Base-by-base conservation (phyloP, 2,888 invertebrate species). In the Craniophora ligustri region DNA sequence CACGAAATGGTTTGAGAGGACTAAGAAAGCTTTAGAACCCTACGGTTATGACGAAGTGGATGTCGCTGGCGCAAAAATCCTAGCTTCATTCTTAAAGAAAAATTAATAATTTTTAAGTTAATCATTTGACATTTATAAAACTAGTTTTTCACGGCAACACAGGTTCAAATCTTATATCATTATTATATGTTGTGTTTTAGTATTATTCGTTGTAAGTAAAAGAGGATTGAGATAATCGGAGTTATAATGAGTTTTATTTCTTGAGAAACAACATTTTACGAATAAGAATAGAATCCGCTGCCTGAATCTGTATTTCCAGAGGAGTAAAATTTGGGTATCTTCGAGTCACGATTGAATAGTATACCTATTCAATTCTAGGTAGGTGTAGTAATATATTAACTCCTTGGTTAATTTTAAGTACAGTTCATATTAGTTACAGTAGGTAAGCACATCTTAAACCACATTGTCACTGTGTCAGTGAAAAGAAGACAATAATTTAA, bases 11-110 rank as follows among this genome's bases (percentile, higher is more conserved):
- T 95, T 95, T 63, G 94, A 95, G 42, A 93, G 95, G 59, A 95
- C 95, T 66, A 96, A 95, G 85, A 94, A 94, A 13, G 94, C 92
- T 13, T 84, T 97, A 78, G 94, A 94, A 35, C 95, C 95, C 1
- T 95, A 94, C 65, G 97, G 95, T 0, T 97, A 96, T 76, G 94
- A 95, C 40, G 96, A 96, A 64, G 92, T 96, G 19, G 95, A 96
- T 68, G 92, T 91, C 65, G 87, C 86, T 8, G 95, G 95, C 6
- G 95, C 95, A 11, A 83, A 94, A 23, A 88, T 94, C 1, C 72
- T 96, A 40, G 95, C 94, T 2, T 90, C 91, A 15, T 86, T 94
- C 72, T 81, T 95, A 54, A 94, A 94, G 72, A 94, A 94, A 75
- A 76, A 78, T 42, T 75, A 19, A 64, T 28, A 36, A 36, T 14